Percentiles rank a stretch among this genome's conserved stretches.
Conservation (phyloP, 2,888 invertebrate species). For the Cerastis leucographa region DNA sequence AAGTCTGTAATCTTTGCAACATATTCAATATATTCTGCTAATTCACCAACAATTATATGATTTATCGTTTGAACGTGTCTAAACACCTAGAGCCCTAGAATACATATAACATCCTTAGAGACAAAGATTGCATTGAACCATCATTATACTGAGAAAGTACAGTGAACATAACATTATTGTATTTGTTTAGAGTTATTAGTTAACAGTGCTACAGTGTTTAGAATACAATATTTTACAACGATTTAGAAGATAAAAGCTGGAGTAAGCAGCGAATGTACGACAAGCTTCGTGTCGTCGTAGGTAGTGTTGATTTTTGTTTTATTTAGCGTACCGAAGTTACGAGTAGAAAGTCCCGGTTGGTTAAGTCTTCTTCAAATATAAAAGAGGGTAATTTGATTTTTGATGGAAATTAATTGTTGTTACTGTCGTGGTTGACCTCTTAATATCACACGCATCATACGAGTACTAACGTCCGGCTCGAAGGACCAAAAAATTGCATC, state of each 20-base stretch:
- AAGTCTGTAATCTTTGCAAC: slow-evolving; percentile 86
- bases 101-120: slow-evolving; percentile 82
- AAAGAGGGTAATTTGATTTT: neutral
- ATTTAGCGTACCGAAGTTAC: slow-evolving; percentile 1
- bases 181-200: slow-evolving; percentile 82
- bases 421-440: neutral
- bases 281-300: slow-evolving; percentile 48
- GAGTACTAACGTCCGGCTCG: neutral
- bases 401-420: neutral
- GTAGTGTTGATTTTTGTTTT: neutral
- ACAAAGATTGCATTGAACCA: slow-evolving; percentile 90
- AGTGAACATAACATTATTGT: slow-evolving; percentile 85
- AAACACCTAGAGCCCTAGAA: slow-evolving; percentile 81
- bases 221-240: slow-evolving; percentile 84
- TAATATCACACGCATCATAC: neutral
- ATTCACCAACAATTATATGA: slow-evolving; percentile 84
- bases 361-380: neutral
- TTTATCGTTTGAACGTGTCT: slow-evolving; percentile 71
- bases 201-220: slow-evolving; percentile 87
- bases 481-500: neutral
- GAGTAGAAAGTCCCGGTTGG: slow-evolving; percentile 40
- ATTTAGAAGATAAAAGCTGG: slow-evolving; percentile 85
- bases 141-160: slow-evolving; percentile 84
- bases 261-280: slow-evolving; percentile 83
- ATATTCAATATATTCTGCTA: slow-evolving; percentile 89